Percentiles rank a stretch among this genome's conserved stretches.
phyloP scores from a whole-genome alignment of 2,113 vertebrate genomes.

The Empidonax alnorum region DNA sequence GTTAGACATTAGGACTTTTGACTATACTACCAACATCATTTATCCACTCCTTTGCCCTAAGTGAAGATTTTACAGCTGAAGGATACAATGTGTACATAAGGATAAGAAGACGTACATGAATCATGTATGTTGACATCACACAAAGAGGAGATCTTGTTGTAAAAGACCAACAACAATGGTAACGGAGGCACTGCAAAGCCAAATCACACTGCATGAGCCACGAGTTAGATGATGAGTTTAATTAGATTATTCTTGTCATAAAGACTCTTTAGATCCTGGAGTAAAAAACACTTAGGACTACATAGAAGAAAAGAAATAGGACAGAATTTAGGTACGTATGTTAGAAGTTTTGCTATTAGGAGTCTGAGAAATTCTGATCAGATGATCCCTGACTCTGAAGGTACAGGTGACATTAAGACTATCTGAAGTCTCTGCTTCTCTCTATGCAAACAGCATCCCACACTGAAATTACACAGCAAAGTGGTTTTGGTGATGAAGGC shows the following conservation, averaged over 20 bases:
- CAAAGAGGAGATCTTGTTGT: accelerated
- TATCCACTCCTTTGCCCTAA: neutral
- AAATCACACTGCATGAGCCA: neutral
- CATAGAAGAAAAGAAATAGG: neutral
- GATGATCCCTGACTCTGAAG: neutral
- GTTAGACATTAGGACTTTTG: neutral
- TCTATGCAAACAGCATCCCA: neutral
- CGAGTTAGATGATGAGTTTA: neutral
- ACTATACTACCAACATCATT: neutral
- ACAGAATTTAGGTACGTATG: neutral
- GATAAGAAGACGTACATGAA: neutral
- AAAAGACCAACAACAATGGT: neutral
- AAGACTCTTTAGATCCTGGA: neutral
- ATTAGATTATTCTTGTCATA: neutral
- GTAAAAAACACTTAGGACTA: neutral
- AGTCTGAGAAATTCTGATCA: neutral
- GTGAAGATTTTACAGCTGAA: neutral
- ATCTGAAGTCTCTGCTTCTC: neutral
- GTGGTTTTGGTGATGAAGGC: neutral
- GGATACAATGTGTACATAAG: neutral
- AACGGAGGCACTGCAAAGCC: accelerated
- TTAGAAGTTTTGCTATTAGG: neutral
- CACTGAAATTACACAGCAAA: neutral
- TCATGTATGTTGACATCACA: accelerated
- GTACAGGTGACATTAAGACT: neutral